phyloP scores from a whole-genome alignment of 2,113 vertebrate genomes.

The Serranochromis macrocephalus region DNA sequence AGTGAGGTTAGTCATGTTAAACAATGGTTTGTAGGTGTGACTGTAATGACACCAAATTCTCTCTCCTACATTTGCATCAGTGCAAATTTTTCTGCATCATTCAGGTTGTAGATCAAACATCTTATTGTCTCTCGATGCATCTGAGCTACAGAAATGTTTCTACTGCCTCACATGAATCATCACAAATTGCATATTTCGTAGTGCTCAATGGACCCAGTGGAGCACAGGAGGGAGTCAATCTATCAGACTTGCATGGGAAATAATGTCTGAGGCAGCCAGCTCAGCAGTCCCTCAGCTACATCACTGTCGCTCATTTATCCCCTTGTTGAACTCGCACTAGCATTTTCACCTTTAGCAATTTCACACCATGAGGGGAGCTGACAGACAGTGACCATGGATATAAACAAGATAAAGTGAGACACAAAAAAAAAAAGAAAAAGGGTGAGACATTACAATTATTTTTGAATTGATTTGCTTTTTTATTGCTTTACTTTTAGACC shows the following conservation, averaged over 20 bases:
- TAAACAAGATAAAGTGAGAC: not conserved
- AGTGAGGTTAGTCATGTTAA: not conserved
- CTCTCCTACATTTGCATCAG: not conserved
- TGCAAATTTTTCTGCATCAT: not conserved
- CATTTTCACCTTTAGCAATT: conserved; percentile 41
- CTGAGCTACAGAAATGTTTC: not conserved
- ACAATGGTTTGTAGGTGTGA: not conserved
- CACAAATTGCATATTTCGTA: not conserved
- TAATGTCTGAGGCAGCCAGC: not conserved
- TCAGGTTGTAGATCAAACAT: not conserved
- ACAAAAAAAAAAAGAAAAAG: not conserved
- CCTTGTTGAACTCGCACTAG: conserved; percentile 25
- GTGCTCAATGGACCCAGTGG: not conserved
- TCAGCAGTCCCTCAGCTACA: conserved; percentile 22
- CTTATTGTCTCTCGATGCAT: not conserved
- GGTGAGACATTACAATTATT: not conserved
- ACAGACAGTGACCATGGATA: conserved; percentile 20
- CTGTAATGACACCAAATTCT: not conserved
- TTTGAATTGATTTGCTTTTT: not conserved
- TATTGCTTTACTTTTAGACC: not conserved
- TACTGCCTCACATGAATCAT: not conserved
- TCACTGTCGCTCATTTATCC: conserved; percentile 27
- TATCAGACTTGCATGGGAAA: not conserved
- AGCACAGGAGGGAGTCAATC: not conserved
- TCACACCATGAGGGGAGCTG: not conserved